A percentile compares a stretch with the other conserved stretches of the same genome.
These are phyloP conservation scores for Antrozous pallidus DNA, from an alignment of 2,797 vertebrate genomes.

Conservation along the genomic window DNA sequence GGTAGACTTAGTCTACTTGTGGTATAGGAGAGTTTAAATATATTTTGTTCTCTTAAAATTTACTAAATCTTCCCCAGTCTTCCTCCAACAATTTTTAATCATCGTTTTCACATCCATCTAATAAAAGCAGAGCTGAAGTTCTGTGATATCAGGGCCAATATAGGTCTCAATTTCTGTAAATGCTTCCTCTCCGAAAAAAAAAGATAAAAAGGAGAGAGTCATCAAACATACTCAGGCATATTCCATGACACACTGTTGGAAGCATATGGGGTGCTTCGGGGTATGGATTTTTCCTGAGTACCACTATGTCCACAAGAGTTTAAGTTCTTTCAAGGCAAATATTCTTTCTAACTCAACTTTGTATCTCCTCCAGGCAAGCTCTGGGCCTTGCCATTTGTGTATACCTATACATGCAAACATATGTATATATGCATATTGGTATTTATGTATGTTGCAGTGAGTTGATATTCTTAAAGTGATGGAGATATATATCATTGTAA, in stretches of 20 bases:
- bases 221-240: constrained; percentile 13
- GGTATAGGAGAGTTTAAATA: background rate
- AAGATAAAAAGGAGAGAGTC: background rate
- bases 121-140: constrained; percentile 33
- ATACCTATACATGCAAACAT: no score
- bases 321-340: background rate
- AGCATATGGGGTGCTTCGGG: background rate
- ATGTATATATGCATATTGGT: no score
- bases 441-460: background rate
- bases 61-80: constrained; percentile 10
- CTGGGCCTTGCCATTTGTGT: background rate
- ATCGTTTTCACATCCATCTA: constrained; percentile 46
- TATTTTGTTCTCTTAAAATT: background rate
- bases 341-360: background rate
- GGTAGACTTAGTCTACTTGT: background rate
- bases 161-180: constrained; percentile 48
- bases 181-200: background rate
- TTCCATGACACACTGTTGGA: background rate
- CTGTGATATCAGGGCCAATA: background rate
- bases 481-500: background rate
- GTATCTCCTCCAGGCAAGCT: background rate
- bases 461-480: background rate
- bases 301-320: background rate
- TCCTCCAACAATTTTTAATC: background rate
- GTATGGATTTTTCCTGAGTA: background rate